phyloP scores from a whole-genome alignment of 1,140 invertebrate genomes.

The Drosophila sproati region DNA sequence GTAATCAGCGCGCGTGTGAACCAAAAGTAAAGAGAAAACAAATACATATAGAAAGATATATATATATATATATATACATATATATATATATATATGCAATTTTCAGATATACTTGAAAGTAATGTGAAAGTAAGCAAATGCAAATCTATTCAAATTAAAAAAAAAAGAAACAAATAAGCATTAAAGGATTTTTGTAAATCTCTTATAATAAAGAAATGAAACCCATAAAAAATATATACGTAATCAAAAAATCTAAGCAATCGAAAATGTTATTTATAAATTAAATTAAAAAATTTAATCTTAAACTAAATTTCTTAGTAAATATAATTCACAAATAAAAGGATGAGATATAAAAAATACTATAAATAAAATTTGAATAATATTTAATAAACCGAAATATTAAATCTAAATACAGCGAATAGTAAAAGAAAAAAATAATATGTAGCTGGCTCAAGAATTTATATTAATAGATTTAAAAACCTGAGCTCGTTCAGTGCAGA shows the following conservation, averaged over 20 bases:
- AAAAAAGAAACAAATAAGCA: neutral
- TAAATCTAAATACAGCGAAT: too few species aligned
- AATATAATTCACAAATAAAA: too few species aligned
- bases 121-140: conserved; percentile 43
- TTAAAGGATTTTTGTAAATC: neutral
- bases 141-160: neutral
- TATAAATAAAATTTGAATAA: too few species aligned
- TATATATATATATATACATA: too few species aligned
- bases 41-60: neutral
- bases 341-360: too few species aligned
- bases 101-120: conserved; percentile 19
- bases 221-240: neutral
- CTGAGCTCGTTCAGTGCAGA: too few species aligned
- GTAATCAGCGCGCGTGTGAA: conserved; percentile 53
- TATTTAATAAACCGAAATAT: too few species aligned
- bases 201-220: neutral
- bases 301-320: neutral
- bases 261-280: neutral
- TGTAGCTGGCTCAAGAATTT: too few species aligned
- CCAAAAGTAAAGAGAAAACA: conserved; percentile 18
- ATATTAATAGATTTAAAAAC: too few species aligned
- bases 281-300: too few species aligned
- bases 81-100: conserved; percentile 6
- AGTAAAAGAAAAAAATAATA: too few species aligned
- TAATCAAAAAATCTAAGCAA: neutral